Conservation (phyloP, 2,797 vertebrate species). For the Antrozous pallidus region DNA sequence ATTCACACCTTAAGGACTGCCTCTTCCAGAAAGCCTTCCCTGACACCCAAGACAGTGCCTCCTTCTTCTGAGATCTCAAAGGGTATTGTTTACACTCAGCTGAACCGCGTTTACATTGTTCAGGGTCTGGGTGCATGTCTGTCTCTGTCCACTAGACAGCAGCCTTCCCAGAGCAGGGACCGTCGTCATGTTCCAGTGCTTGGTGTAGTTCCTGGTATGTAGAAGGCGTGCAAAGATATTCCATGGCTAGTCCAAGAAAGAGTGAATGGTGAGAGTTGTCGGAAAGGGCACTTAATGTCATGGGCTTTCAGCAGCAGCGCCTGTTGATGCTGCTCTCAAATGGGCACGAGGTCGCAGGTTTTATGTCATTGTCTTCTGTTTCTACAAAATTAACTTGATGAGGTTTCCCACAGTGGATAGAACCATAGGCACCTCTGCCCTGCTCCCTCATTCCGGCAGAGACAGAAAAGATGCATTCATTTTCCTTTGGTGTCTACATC, state of each 20-base stretch:
- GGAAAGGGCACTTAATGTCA: not conserved
- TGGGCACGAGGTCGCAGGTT: not conserved
- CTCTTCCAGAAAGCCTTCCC: not conserved
- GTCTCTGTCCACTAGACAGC: not conserved
- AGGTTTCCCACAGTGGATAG: not conserved
- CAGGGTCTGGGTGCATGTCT: not conserved
- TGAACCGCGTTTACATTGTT: not conserved
- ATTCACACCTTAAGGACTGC: not conserved
- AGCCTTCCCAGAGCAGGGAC: not conserved
- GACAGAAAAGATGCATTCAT: not conserved
- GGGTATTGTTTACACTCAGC: not conserved
- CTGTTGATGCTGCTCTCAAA: not conserved
- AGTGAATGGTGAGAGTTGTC: not conserved
- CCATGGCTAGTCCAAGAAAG: not conserved
- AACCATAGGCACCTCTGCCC: not conserved
- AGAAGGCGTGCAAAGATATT: not conserved
- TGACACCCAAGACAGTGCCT: not conserved
- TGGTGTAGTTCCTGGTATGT: not conserved
- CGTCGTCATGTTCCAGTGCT: not conserved
- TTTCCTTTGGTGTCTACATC: not conserved
- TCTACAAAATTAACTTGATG: slow-evolving; percentile 18
- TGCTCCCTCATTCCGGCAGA: not conserved
- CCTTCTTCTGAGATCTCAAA: not conserved
- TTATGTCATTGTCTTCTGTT: slow-evolving; percentile 2
- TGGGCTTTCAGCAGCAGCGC: not conserved